Evolutionary conservation across 2,113 vertebrate genomes (phyloP).

Genomic region (Mus spicilegus): DNA sequence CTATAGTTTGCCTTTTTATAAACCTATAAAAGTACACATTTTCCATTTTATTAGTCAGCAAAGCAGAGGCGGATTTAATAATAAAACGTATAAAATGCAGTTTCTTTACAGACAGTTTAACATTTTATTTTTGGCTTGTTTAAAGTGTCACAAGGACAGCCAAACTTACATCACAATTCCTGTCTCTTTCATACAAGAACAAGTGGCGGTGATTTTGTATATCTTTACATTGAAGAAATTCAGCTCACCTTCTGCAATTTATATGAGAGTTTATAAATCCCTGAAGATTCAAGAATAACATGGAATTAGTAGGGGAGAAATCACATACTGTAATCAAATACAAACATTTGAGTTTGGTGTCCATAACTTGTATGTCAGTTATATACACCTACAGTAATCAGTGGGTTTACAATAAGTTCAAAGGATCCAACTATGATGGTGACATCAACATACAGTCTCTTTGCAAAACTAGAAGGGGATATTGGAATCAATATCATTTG

Average conservation of each 20-base stretch:
- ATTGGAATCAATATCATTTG: not conserved
- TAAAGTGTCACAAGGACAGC: slow-evolving; percentile 81
- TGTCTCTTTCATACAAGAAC: slow-evolving; percentile 75
- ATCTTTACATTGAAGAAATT: slow-evolving; percentile 78
- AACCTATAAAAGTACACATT: slow-evolving; percentile 91
- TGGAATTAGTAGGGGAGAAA: slow-evolving; percentile 77
- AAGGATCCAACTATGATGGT: slow-evolving; percentile 68
- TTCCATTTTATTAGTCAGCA: slow-evolving; percentile 91
- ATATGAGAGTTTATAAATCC: slow-evolving; percentile 74
- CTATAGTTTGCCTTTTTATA: slow-evolving; percentile 90
- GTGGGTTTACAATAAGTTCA: slow-evolving; percentile 9
- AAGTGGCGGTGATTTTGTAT: slow-evolving; percentile 78
- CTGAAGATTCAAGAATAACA: slow-evolving; percentile 84
- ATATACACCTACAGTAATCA: slow-evolving; percentile 65
- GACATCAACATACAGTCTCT: slow-evolving; percentile 52
- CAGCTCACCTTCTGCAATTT: slow-evolving; percentile 72
- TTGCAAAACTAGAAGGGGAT: not conserved
- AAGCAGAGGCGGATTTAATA: slow-evolving; percentile 87
- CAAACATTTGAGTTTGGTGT: slow-evolving; percentile 78
- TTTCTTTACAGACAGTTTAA: slow-evolving; percentile 86
- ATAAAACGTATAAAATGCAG: slow-evolving; percentile 87
- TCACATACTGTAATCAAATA: slow-evolving; percentile 80
- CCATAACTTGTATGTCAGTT: slow-evolving; percentile 65
- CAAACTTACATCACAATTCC: slow-evolving; percentile 78
- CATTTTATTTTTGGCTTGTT: slow-evolving; percentile 67